Evolutionary conservation across 2,888 invertebrate species (phyloP).

Genomic region (Drosophila multiciliata): DNA sequence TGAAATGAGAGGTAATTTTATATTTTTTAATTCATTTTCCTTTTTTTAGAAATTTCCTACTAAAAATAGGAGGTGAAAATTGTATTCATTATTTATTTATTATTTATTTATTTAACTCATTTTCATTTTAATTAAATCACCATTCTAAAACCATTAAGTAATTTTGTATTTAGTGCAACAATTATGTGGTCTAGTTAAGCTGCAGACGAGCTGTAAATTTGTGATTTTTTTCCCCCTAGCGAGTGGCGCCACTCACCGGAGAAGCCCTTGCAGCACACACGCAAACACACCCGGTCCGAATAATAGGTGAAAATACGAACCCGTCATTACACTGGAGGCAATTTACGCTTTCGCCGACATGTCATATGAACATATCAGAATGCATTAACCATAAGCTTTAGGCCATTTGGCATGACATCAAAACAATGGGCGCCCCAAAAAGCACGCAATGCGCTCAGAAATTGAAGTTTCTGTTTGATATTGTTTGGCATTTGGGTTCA

Average conservation of each 20-base stretch:
- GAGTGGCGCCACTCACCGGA: constrained; percentile 13
- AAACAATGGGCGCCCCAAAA: constrained; percentile 49
- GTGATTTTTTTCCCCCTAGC: constrained; percentile 21
- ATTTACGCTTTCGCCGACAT: constrained; percentile 43
- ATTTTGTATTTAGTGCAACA: constrained; percentile 26
- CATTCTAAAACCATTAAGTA: constrained; percentile 9
- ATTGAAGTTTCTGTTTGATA: constrained; percentile 34
- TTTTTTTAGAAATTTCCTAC: not conserved
- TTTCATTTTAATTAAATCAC: not conserved
- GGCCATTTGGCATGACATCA: constrained; percentile 71
- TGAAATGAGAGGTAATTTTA: no score
- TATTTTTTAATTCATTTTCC: no score
- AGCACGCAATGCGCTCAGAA: constrained; percentile 59
- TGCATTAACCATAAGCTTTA: constrained; percentile 37
- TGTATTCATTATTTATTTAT: not conserved
- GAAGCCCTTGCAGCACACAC: constrained; percentile 6
- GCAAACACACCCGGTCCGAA: constrained; percentile 7
- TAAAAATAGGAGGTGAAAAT: not conserved
- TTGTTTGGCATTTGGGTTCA: constrained; percentile 23
- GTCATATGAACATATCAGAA: constrained; percentile 33
- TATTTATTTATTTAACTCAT: no score
- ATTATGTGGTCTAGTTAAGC: constrained; percentile 34
- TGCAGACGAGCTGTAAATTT: constrained; percentile 52
- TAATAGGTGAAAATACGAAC: constrained; percentile 44
- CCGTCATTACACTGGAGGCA: constrained; percentile 45